A percentile compares a stretch with the other conserved stretches of the same genome.
These are phyloP conservation scores for Drosophila rhopaloa DNA, from an alignment of 1,140 invertebrate genomes.

Conservation along the genomic window DNA sequence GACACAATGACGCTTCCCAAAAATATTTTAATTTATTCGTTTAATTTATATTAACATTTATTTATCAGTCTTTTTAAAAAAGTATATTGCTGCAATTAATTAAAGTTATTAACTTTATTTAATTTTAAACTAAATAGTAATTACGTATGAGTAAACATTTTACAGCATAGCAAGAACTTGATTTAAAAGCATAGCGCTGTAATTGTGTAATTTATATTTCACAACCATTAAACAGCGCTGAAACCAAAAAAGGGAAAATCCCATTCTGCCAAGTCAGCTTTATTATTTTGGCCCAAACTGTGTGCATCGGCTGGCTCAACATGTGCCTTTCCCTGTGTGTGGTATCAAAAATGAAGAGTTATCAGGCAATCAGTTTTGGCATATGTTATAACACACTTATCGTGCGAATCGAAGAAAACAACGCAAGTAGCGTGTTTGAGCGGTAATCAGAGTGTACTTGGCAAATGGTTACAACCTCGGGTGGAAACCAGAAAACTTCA, in stretches of 20 bases:
- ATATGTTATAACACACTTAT: constrained; percentile 58
- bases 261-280: constrained; percentile 11
- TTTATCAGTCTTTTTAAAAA: no score
- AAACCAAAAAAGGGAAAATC: neutral
- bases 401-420: constrained; percentile 45
- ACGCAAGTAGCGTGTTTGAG: constrained; percentile 15
- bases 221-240: neutral
- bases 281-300: constrained; percentile 26
- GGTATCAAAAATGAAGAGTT: constrained; percentile 39
- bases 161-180: neutral
- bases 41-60: no score
- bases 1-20: no score
- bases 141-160: no score
- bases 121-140: no score
- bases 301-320: constrained; percentile 13
- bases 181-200: neutral
- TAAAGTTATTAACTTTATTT: no score
- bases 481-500: neutral
- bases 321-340: constrained; percentile 13
- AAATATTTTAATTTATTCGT: no score
- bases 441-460: constrained; percentile 28
- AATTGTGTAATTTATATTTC: neutral
- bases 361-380: constrained; percentile 58
- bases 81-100: neutral
- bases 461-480: constrained; percentile 12